These are phyloP conservation scores for Stomatorhinus walkeri DNA, from an alignment of 2,797 vertebrate genomes.

Conservation along the genomic window DNA sequence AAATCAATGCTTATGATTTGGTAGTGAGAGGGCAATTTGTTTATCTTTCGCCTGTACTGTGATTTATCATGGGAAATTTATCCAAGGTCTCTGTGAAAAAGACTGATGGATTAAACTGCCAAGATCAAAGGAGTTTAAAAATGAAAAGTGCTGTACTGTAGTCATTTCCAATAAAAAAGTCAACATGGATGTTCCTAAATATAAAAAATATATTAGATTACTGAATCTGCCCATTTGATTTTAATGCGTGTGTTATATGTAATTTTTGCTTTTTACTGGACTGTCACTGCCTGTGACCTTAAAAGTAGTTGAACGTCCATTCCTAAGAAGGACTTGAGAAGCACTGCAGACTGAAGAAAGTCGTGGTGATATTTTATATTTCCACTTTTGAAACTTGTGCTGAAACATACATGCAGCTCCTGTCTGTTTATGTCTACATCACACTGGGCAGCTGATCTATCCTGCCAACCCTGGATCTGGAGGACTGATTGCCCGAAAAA, in stretches of 20 bases:
- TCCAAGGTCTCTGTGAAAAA: slow-evolving; percentile 16
- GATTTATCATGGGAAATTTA: slow-evolving; percentile 20
- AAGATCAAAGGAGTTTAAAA: slow-evolving; percentile 4
- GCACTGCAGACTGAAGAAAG: neutral
- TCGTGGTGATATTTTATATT: neutral
- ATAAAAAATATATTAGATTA: neutral
- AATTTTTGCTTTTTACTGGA: neutral
- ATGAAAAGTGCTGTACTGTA: neutral
- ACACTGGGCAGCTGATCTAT: neutral
- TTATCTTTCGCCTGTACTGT: slow-evolving; percentile 20
- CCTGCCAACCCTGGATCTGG: neutral
- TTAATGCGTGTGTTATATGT: neutral
- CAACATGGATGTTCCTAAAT: neutral
- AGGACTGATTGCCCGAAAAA: neutral
- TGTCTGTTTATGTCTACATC: neutral
- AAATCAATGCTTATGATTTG: slow-evolving; percentile 40
- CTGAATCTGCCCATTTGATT: neutral
- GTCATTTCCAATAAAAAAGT: neutral
- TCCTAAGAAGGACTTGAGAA: neutral
- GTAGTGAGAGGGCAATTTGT: slow-evolving; percentile 44
- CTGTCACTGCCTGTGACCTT: neutral
- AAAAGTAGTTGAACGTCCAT: neutral
- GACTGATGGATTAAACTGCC: neutral
- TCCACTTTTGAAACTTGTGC: neutral
- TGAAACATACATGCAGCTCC: neutral